Base-by-base conservation (phyloP, 2,888 invertebrate genomes). In the Noctua janthina region DNA sequence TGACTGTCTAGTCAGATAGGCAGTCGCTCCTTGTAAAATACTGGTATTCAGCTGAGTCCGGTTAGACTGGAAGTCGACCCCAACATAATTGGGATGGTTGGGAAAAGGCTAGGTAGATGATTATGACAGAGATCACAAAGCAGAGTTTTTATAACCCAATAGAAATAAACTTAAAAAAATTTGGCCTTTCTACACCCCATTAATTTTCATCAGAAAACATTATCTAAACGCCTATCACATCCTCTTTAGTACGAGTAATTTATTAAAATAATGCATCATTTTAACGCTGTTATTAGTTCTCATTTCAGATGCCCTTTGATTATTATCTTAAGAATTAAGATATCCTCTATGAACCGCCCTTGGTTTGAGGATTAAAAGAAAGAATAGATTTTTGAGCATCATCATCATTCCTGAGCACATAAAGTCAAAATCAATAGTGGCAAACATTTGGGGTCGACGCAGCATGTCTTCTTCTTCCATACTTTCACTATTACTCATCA, bases 251-350 rank as follows among this genome's bases (percentile, higher is more conserved):
- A 46, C 10, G n/a, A n/a, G 43, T 43, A 23, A 8, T n/a, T 51
- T 10, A 79, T 56, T 46, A 35, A 56, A 46, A 54, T 29, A 29
- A 49, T 56, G n/a, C 1, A 8, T 62, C 20, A 39, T 15, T 0
- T 59, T 67, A n/a, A 39, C 1, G 17, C 7, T 23, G n/a, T 39
- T 54, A 46, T 62, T 46, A 46, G n/a, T 35, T n/a, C 8, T n/a
- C 7, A 67, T 68, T 77, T 64, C 59, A 56, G 23, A 71, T 86
- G 76, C 83, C 76, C 76, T 84, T 82, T 76, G 77, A 75, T 84
- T 43, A 6, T 54, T 29, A 76, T 76, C 64, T 67, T 29, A 74
- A 67, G n/a, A 59, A 23, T 62, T 46, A 15, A 23, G 20, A 23
- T 17, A 62, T 54, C 35, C 23, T 71, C 67, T 15, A 81, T 66